Evolutionary conservation across 2,113 vertebrate species (phyloP).

Genomic region (Vombatus ursinus): DNA sequence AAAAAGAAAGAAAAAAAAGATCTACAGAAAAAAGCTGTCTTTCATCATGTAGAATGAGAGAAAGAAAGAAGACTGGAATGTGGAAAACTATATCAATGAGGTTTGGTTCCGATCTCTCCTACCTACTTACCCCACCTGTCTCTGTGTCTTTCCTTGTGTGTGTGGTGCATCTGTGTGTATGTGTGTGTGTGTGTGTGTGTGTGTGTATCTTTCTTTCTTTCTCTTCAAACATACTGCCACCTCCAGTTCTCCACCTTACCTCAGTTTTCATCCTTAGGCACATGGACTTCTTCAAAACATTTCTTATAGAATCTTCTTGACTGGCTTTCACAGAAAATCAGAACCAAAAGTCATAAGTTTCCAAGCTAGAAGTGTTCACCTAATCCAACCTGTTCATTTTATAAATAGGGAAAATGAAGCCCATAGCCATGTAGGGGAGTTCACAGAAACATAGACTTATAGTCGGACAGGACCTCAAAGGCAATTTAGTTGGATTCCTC

Average conservation of each 20-base stretch:
- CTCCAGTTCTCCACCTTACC: background rate
- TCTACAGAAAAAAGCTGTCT: slow-evolving; percentile 33
- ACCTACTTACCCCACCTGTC: background rate
- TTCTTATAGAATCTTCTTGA: background rate
- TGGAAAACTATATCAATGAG: background rate
- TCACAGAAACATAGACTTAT: background rate
- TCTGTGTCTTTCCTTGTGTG: background rate
- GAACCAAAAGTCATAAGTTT: background rate
- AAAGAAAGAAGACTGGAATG: too few relatives aligned
- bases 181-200: too few relatives aligned
- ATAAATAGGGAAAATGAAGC: background rate
- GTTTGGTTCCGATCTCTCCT: background rate
- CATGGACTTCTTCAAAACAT: background rate
- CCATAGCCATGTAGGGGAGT: background rate
- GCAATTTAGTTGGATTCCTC: background rate
- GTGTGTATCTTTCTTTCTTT: too few relatives aligned
- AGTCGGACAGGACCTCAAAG: too few relatives aligned
- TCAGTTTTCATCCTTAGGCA: background rate
- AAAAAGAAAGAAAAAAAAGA: too few relatives aligned
- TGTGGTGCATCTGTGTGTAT: too few relatives aligned
- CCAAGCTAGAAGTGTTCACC: background rate
- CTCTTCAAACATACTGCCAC: background rate
- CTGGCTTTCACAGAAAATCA: background rate
- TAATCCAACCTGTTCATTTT: background rate
- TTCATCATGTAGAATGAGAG: slow-evolving; percentile 8